Base-by-base conservation (phyloP, 2,888 invertebrate species). In the Eristalis arbustorum region DNA sequence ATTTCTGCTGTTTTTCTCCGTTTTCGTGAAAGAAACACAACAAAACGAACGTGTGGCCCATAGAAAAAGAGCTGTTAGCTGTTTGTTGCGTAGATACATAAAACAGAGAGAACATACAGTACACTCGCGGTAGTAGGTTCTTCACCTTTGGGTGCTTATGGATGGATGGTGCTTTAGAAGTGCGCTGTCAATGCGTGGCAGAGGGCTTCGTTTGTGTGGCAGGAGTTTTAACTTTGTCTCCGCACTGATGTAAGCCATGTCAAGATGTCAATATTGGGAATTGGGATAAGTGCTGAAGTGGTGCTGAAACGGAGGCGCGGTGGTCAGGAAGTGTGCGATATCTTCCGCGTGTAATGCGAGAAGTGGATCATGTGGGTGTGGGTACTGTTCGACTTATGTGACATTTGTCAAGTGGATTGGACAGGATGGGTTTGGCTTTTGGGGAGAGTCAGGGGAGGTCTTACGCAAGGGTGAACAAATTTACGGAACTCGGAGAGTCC, bases 81-180 rank as follows among this genome's bases (percentile, higher is more conserved):
- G 72, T 67, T 77, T 61, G 61, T 68, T 76, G 75, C 61, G 73
- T 77, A 64, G 42, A 18, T 28, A 69, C 68, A 69, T 18, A 61
- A 73, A 66, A 62, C 73, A 37, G 64, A 59, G 64, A 59, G 69
- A 74, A 82, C 82, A 85, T 74, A 78, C 82, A 56, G 67, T 77
- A 77, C 73, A 62, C 81, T 69, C 81, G 66, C n/a, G 49, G 18
- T n/a, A 18, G 49, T 82, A 83, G 87, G 87, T 87, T 87, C 87
- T 87, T 87, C 87, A 87, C 87, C 87, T 87, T 83, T 75, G 72
- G 72, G 57, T 71, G 28, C 49, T 37, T 31, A 42, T 22, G 63
- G 64, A 22, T 59, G 42, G 14, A 42, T 13, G 34, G 73, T 49
- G 37, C 71, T 42, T 76, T 67, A 73, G 63, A 66, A 37, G 74